Evolutionary conservation across 2,113 vertebrate species (phyloP).

Genomic region (Ptychochromis oligacanthus): DNA sequence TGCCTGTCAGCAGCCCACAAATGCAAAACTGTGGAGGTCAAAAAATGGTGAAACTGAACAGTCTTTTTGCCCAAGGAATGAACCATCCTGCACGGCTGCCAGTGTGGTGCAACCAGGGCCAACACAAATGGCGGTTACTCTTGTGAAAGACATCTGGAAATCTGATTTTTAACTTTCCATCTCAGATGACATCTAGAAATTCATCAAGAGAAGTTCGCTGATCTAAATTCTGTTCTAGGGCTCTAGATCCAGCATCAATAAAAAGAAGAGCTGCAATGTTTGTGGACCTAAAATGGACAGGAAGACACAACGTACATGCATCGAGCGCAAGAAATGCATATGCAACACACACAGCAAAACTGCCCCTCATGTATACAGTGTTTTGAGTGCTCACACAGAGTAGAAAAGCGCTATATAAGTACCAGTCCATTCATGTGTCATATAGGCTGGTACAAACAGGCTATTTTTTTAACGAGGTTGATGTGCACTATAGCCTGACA

Average conservation of each 20-base stretch:
- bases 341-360: no score
- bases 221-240: background rate
- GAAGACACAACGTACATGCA: background rate
- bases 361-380: no score
- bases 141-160: no score
- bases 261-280: background rate
- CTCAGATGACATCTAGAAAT: background rate
- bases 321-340: background rate
- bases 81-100: background rate
- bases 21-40: background rate
- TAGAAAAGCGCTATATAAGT: no score
- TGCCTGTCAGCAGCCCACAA: no score
- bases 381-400: no score
- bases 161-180: background rate
- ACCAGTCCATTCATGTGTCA: no score
- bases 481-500: no score
- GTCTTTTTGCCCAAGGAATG: background rate
- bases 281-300: accelerated
- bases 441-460: no score
- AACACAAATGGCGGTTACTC: background rate
- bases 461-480: no score
- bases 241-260: background rate
- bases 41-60: background rate
- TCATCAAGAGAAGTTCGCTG: background rate
- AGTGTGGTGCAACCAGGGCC: background rate